These are phyloP conservation scores for Oenanthe oenanthe DNA, from an alignment of 2,113 vertebrate species.

Conservation along the genomic window DNA sequence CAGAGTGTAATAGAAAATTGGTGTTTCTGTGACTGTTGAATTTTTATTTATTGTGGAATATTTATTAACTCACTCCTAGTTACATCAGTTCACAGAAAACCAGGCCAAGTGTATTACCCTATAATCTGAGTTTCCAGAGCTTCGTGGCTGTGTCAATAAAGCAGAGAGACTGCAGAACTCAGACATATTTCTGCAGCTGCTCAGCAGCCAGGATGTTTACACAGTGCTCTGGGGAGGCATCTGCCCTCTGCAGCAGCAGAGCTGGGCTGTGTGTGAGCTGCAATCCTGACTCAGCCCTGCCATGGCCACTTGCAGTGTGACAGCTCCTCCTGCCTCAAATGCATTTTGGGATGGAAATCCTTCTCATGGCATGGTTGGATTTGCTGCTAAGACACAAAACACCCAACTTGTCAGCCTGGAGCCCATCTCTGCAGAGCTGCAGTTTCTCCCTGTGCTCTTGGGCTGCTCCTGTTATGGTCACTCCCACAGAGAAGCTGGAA, in stretches of 20 bases:
- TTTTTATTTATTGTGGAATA: background rate
- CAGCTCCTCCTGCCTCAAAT: background rate
- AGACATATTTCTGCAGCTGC: background rate
- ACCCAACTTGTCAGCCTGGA: background rate
- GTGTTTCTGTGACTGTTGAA: background rate
- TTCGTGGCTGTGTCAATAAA: background rate
- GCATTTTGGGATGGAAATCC: background rate
- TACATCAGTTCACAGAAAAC: slow-evolving; percentile 18
- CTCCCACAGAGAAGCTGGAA: background rate
- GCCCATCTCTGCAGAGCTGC: background rate
- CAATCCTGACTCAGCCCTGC: background rate
- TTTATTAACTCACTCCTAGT: slow-evolving; percentile 37
- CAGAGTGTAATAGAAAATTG: slow-evolving; percentile 5
- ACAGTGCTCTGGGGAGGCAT: background rate
- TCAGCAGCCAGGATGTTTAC: background rate
- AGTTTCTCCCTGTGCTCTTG: accelerated
- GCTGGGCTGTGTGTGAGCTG: background rate
- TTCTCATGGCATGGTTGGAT: background rate
- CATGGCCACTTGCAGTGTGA: accelerated
- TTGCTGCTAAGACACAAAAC: background rate
- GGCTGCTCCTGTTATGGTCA: background rate
- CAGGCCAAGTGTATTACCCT: background rate
- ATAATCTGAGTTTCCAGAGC: background rate
- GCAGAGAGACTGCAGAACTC: background rate
- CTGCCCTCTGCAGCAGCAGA: background rate